Conservation (phyloP, 2,797 vertebrate genomes). For the Emys orbicularis region DNA sequence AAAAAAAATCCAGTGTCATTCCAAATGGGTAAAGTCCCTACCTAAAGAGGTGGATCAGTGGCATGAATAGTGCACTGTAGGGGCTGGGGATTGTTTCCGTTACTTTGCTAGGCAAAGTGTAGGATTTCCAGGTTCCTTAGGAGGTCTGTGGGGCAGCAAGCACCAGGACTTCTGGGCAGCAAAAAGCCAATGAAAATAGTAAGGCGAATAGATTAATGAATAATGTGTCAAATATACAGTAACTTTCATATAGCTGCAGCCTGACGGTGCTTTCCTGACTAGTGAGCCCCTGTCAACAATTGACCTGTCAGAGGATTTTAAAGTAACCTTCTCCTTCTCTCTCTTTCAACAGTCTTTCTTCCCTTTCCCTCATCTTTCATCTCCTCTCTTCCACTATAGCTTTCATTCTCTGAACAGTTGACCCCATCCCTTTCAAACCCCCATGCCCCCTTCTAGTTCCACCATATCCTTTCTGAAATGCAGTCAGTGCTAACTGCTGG, state of each 20-base stretch:
- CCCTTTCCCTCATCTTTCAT: conserved; percentile 27
- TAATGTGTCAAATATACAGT: conserved; percentile 45
- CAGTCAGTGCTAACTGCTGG: background rate
- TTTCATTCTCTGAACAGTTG: background rate
- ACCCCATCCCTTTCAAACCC: background rate
- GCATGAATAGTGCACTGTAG: background rate
- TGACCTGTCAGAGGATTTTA: background rate
- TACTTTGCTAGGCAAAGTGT: too few species aligned
- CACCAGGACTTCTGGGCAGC: background rate
- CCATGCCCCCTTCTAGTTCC: background rate
- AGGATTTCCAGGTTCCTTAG: too few species aligned
- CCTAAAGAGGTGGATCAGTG: background rate
- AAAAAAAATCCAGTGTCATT: fast-evolving
- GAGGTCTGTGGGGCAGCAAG: background rate
- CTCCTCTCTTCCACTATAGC: background rate
- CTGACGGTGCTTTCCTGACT: conserved; percentile 53
- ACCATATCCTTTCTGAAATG: background rate
- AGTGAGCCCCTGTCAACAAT: conserved; percentile 50
- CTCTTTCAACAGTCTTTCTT: conserved; percentile 25
- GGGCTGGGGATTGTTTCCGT: too few species aligned
- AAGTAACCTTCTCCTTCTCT: background rate
- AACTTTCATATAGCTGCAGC: background rate
- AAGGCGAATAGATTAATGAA: conserved; percentile 64
- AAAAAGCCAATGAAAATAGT: conserved; percentile 3
- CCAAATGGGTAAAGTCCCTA: background rate